Evolutionary conservation across 1,140 invertebrate genomes (phyloP).

Genomic region (Ylistrum balloti): DNA sequence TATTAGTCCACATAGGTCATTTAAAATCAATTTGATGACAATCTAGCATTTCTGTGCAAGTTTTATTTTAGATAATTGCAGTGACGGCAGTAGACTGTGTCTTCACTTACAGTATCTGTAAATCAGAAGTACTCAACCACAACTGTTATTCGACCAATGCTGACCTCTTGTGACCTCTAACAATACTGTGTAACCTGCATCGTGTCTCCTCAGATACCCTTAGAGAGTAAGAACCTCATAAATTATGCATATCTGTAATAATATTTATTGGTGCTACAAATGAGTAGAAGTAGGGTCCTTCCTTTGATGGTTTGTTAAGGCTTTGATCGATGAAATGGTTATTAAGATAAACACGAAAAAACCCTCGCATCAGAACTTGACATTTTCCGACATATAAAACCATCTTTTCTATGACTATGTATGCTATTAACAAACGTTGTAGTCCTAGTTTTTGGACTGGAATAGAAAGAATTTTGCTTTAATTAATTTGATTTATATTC

Average conservation of each 20-base stretch:
- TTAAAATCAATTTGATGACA: too few relatives aligned
- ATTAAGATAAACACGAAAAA: not conserved
- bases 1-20: too few relatives aligned
- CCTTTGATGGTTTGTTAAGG: constrained; percentile 25
- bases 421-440: too few relatives aligned
- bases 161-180: not conserved
- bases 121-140: not conserved
- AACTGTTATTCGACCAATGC: not conserved
- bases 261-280: constrained; percentile 2
- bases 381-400: not conserved
- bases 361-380: not conserved
- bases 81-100: too few relatives aligned
- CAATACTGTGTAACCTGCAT: not conserved
- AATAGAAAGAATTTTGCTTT: too few relatives aligned
- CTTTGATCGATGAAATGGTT: not conserved
- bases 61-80: too few relatives aligned
- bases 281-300: not conserved
- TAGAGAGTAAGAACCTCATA: not conserved
- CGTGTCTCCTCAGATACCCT: not conserved
- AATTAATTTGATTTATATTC: too few relatives aligned
- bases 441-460: too few relatives aligned
- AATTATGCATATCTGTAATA: constrained; percentile 21
- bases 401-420: too few relatives aligned
- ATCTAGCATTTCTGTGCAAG: too few relatives aligned
- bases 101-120: not conserved